Base-by-base conservation (phyloP, 2,888 invertebrate genomes). In the Rotaria sp. region DNA sequence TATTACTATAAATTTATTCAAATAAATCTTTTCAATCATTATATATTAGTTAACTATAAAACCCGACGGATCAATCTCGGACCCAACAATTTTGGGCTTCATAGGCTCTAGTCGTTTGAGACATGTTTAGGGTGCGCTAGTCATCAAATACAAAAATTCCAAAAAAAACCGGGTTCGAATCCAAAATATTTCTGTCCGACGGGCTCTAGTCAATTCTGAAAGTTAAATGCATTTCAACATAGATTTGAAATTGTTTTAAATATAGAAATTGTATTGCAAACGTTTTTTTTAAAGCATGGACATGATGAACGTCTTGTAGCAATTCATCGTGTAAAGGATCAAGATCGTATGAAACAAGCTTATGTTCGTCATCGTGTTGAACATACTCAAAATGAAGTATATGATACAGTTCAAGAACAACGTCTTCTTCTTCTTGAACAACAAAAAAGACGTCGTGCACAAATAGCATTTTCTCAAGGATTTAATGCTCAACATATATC, bases 401-500 rank as follows among this genome's bases (percentile, higher is more conserved):
- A 80, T 90, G 48, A 90, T 90, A 85, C 30, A 26, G 84, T 86
- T 15, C 85, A 89, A 88, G 87, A 87, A 88, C 48, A 89, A 89
- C 55, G 90, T 89, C 85, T 50, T 88, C 5, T 88, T 89, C 74
- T 87, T 86, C 15, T 85, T 85, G 35, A 86, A 85, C 38, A 85
- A 80, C 85, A 87, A 52, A 88, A 89, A 85, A 87, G 88, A 11
- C 87, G 88, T 26, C 88, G 87, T 45, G 88, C 89, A 38, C 90
- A 90, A 87, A 88, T 88, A 52, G 88, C 89, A 7, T 90, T 91
- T 88, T 89, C 90, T 48, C 88, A 88, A 11, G 90, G 90, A 85
- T 91, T 91, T 87, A 89, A 88, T 87, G 89, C 88, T 84, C 91
- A 91, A 88, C 90, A 90, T 85, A 90, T 90, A 5, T 90, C 90